Evolutionary conservation across 1,140 invertebrate genomes (phyloP).

Genomic region (Leptinotarsa defecta): DNA sequence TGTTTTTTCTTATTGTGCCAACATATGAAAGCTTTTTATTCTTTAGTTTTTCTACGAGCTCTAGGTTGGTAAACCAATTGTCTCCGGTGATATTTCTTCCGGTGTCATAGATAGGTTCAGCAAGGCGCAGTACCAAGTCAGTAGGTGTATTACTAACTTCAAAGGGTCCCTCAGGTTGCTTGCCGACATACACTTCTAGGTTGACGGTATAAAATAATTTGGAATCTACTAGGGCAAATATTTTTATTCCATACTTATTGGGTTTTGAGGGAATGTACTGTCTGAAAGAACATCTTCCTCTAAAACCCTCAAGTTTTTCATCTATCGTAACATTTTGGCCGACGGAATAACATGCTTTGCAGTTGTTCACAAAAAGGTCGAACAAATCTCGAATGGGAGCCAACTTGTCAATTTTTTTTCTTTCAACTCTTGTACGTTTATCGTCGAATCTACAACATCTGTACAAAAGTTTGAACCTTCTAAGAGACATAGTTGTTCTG

Average conservation of each 20-base stretch:
- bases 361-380: constrained; percentile 47
- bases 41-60: constrained; percentile 24
- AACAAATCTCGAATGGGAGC: constrained; percentile 44
- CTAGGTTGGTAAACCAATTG: constrained; percentile 37
- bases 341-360: constrained; percentile 35
- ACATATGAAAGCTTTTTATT: constrained; percentile 31
- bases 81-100: constrained; percentile 34
- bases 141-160: not conserved
- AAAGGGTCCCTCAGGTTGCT: constrained; percentile 9
- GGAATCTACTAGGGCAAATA: constrained; percentile 23
- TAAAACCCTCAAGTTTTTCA: constrained; percentile 42
- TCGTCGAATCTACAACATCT: constrained; percentile 60
- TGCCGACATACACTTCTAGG: constrained; percentile 23
- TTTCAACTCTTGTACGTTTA: constrained; percentile 47
- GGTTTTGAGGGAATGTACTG: constrained; percentile 28
- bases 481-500: constrained; percentile 56
- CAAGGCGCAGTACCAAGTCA: not conserved
- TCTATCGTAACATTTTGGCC: constrained; percentile 32
- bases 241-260: constrained; percentile 56
- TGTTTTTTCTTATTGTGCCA: constrained; percentile 34
- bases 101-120: not conserved
- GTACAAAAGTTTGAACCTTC: constrained; percentile 43
- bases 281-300: constrained; percentile 37
- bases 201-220: constrained; percentile 12
- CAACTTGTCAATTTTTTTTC: constrained; percentile 36